Evolutionary conservation across 2,113 vertebrate genomes (phyloP), one percentile per base, ranked within the genome.

Genomic region (Atrichornis clamosus): DNA sequence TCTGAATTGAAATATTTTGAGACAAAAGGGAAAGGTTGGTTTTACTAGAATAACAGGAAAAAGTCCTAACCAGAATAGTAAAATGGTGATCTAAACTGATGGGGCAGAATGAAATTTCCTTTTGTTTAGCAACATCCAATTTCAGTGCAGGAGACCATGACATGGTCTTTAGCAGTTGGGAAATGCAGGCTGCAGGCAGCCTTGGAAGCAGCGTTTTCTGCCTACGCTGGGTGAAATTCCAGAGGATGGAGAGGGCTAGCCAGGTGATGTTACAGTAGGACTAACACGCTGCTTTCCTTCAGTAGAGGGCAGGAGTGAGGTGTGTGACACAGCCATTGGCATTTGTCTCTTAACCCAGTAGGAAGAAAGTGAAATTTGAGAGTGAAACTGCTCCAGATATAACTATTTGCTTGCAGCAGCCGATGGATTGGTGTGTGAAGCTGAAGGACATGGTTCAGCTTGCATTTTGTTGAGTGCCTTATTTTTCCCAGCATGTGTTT

Each of bases 251-350:
- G 42, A 49, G 69, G 44, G 15, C 3, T 11, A 33, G 16, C 7
- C n/a, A 23, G 70, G 10, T 55, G 77, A 42, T 33, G 56, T 4
- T 28, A 17, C 49, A 9, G 23, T 6, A 13, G 18, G 5, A 44
- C 22, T 62, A 13, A 23, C 35, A 14, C 16, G 1, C 20, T 24
- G 52, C 15, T 70, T 52, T 50, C n/a, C 52, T 72, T 90, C 88
- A 82, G 87, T 2, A 94, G 92, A 94, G 95, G 91, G 87, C 95
- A 84, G 52, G 49, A 90, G 76, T 4, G 68, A 78, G 83, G 73
- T 84, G 41, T 0, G 9, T n/a, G 73, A 72, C 41, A 13, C 23
- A 13, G 19, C 41, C 42, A 0, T n/a, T 73, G 47, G 4, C 7
- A 2, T 16, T 79, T 62, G 10, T 15, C 39, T 78, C 13, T 26